Conservation (phyloP, 2,797 vertebrate species). For the Mus minutoides region DNA sequence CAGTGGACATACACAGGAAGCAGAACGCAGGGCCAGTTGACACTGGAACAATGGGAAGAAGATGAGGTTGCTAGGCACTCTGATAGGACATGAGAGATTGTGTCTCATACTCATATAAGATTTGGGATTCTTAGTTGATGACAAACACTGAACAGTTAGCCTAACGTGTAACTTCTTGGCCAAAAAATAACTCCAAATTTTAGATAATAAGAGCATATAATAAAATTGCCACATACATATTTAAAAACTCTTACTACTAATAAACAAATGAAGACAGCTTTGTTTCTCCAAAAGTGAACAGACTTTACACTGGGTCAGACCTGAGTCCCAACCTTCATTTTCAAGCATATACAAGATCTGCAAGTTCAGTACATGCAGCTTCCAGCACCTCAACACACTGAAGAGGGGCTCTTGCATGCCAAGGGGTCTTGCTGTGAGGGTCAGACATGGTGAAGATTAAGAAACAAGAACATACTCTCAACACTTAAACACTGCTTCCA, state of each 20-base stretch:
- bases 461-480: fast-evolving
- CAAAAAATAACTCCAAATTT: slow-evolving; percentile 20
- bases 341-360: not conserved
- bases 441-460: fast-evolving
- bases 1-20: not conserved
- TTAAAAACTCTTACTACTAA: not conserved
- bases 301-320: not conserved
- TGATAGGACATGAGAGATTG: not conserved
- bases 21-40: not conserved
- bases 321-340: not conserved
- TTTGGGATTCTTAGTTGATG: not conserved
- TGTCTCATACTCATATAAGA: not conserved
- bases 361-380: not conserved
- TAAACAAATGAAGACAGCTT: not conserved
- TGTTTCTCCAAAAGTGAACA: not conserved
- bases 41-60: not conserved
- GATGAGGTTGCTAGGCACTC: too few relatives aligned
- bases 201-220: slow-evolving; percentile 14
- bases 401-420: not conserved
- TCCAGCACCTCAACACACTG: not conserved
- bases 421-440: not conserved
- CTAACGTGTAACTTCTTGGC: not conserved
- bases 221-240: not conserved
- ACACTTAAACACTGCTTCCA: not conserved
- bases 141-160: not conserved